Percentiles rank a stretch among this genome's conserved stretches.
Evolutionary conservation across 1,140 invertebrate genomes (phyloP).

Genomic region (Gonioctena quinquepunctata): DNA sequence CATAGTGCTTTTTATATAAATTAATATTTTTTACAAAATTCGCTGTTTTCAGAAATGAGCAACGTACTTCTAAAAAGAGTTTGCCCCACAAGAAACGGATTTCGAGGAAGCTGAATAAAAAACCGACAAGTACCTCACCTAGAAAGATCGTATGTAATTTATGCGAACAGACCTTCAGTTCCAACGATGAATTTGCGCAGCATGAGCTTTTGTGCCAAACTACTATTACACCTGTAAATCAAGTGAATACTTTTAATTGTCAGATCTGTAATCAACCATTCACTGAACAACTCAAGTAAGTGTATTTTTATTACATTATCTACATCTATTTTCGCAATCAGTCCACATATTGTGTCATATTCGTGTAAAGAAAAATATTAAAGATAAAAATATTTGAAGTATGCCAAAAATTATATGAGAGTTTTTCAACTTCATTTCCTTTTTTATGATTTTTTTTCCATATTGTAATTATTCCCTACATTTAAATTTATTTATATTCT

Average conservation of each 20-base stretch:
- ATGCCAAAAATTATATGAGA: too few species aligned
- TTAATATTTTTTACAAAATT: too few species aligned
- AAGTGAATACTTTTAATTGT: conserved; percentile 61
- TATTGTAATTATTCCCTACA: too few species aligned
- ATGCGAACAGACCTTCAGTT: conserved; percentile 45
- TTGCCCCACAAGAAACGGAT: conserved; percentile 71
- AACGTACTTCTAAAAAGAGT: conserved; percentile 60
- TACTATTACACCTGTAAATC: conserved; percentile 41
- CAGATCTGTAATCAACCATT: conserved; percentile 69
- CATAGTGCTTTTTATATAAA: too few species aligned
- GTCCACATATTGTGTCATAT: too few species aligned
- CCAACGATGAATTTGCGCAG: conserved; percentile 44
- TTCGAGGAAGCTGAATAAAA: conserved; percentile 64
- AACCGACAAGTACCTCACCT: conserved; percentile 28
- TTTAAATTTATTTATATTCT: too few species aligned
- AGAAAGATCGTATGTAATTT: conserved; percentile 41
- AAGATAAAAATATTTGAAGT: too few species aligned
- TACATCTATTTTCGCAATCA: background rate
- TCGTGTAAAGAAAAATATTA: too few species aligned
- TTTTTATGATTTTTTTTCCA: too few species aligned
- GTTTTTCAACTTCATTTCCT: too few species aligned
- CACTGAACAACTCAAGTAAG: conserved; percentile 65
- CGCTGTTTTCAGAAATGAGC: conserved; percentile 53
- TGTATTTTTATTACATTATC: background rate
- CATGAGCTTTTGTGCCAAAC: conserved; percentile 49